These are phyloP conservation scores for Melipona bicolor DNA, from an alignment of 2,888 invertebrate species.

Conservation along the genomic window DNA sequence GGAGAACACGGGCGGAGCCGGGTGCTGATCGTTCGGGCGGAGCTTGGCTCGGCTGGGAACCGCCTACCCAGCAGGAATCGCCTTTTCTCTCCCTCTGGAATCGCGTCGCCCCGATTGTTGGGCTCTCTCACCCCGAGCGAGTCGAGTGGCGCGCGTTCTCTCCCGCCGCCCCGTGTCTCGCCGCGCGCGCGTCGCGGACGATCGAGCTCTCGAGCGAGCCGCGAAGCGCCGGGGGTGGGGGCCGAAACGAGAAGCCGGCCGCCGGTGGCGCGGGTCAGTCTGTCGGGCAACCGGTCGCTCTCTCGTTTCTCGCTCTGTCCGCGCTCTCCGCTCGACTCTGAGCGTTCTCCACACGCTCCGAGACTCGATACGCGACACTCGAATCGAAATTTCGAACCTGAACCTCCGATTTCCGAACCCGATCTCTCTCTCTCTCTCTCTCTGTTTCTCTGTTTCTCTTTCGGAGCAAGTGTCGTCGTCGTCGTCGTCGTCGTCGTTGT, in stretches of 20 bases:
- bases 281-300: slow-evolving; percentile 84
- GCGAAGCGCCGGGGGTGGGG: slow-evolving; percentile 72
- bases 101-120: not conserved
- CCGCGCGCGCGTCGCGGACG: slow-evolving; percentile 41
- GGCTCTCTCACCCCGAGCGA: slow-evolving; percentile 40
- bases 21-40: slow-evolving; percentile 69
- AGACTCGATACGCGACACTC: slow-evolving; percentile 37
- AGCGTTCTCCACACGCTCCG: slow-evolving; percentile 50
- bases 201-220: slow-evolving; percentile 45
- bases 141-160: slow-evolving; percentile 37
- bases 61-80: slow-evolving; percentile 49
- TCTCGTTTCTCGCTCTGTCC: slow-evolving; percentile 81
- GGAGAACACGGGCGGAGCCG: slow-evolving; percentile 58
- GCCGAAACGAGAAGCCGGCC: slow-evolving; percentile 80
- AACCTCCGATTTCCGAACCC: not conserved
- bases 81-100: slow-evolving; percentile 48
- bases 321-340: slow-evolving; percentile 77
- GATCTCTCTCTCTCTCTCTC: not conserved
- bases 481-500: slow-evolving; percentile 16
- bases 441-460: not conserved
- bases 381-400: not conserved
- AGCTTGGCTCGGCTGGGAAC: slow-evolving; percentile 41
- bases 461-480: slow-evolving; percentile 43
- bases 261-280: slow-evolving; percentile 83
- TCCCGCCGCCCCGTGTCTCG: slow-evolving; percentile 33